Evolutionary conservation across 2,888 invertebrate species (phyloP), one percentile per base, ranked within the genome.

Genomic region (Ashinkailepas kermadecensis): DNA sequence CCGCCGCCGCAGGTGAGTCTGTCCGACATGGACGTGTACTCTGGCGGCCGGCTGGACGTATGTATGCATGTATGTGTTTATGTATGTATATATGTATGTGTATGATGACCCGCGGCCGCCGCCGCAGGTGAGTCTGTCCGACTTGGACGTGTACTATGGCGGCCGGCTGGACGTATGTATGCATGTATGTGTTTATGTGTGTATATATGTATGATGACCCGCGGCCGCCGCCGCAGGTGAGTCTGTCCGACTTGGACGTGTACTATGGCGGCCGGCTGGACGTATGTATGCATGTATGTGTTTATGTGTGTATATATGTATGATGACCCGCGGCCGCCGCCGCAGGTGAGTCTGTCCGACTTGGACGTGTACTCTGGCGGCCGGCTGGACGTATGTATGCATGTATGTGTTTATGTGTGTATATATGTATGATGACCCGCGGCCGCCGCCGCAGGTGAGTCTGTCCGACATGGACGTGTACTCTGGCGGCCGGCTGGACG

Each of bases 191-290:
- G 4, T 39, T 1, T 39, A 39, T 39, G 39, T 39, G 39, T 39
- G 39, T 39, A 39, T 39, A 4, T 39, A 39, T 39, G 39, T 4
- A 39, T 39, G 39, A n/a, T n/a, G n/a, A n/a, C n/a, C 58, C 58
- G 58, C 10, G 9, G 58, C 58, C 58, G n/a, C n/a, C n/a, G 58
- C 58, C 13, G 58, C 88, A 89, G n/a, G 89, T 95, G 59, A 90
- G 91, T 82, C 88, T 95, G 84, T 90, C 91, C 81, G 93, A 94
- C 85, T 93, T 94, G 91, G 92, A 94, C 87, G 89, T 95, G 84
- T 83, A 82, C 81, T 83, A 81, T 7, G 67, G 25, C 11, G 25
- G 15, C 12, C 67, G 67, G 23, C 25, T 70, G 70, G 39, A 70
- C 39, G 39, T 39, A 39, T 39, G 39, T 39, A 39, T 39, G 39